Evolutionary conservation across 2,888 invertebrate species (phyloP).

Genomic region (Caradrina kadenii): DNA sequence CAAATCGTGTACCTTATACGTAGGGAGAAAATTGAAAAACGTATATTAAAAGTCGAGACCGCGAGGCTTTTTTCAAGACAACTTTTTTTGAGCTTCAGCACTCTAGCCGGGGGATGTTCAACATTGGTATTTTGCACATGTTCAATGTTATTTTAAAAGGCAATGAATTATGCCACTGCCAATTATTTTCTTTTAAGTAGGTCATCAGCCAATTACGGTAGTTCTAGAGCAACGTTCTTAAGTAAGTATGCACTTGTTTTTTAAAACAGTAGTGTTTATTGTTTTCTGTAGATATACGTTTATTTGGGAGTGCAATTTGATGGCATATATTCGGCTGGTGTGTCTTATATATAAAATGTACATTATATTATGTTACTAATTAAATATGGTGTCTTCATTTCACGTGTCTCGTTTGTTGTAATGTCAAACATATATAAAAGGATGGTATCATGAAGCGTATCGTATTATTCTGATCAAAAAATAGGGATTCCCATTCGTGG

Average conservation of each 20-base stretch:
- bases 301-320: conserved; percentile 19
- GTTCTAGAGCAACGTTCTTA: conserved; percentile 26
- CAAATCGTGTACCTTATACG: conserved; percentile 68
- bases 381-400: conserved; percentile 15
- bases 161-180: conserved; percentile 64
- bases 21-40: conserved; percentile 59
- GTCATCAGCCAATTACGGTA: conserved; percentile 58
- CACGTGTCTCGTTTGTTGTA: neutral
- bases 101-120: conserved; percentile 46
- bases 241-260: conserved; percentile 18
- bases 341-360: conserved; percentile 36
- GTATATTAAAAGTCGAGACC: conserved; percentile 41
- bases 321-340: conserved; percentile 33
- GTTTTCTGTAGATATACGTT: conserved; percentile 11
- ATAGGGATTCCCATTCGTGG: too few species aligned
- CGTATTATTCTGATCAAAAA: too few species aligned
- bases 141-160: conserved; percentile 63
- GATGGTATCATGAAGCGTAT: neutral
- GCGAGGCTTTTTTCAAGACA: conserved; percentile 38
- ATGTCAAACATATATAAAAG: neutral
- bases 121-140: conserved; percentile 72
- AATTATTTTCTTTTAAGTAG: conserved; percentile 62
- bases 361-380: conserved; percentile 18
- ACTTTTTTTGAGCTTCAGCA: conserved; percentile 46
- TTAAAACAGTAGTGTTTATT: conserved; percentile 28